These are phyloP conservation scores for Drosophila rellima DNA, from an alignment of 2,888 invertebrate genomes.

Conservation along the genomic window DNA sequence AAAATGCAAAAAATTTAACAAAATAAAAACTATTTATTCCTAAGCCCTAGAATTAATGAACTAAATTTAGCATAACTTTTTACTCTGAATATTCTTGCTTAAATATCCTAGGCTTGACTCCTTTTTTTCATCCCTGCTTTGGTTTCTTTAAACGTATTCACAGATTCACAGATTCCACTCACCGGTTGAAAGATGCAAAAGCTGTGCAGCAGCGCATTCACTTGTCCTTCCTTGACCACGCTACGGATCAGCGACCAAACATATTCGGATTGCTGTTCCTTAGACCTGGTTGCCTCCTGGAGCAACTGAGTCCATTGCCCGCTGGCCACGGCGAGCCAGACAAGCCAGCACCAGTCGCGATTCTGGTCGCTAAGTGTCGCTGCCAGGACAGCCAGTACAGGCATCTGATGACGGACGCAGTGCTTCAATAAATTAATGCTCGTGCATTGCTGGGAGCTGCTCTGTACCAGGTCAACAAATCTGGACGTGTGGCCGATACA, in stretches of 20 bases:
- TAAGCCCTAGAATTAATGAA: no score
- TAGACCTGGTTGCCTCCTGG: slow-evolving; percentile 23
- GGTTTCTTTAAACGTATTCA: no score
- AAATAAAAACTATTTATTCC: no score
- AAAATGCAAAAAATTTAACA: no score
- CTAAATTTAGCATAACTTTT: no score
- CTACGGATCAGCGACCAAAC: slow-evolving; percentile 78
- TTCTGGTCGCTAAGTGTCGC: slow-evolving; percentile 73
- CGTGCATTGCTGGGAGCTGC: slow-evolving; percentile 58
- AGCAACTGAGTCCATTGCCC: slow-evolving; percentile 76
- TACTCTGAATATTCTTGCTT: no score
- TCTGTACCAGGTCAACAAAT: slow-evolving; percentile 79
- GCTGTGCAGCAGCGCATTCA: slow-evolving; percentile 88
- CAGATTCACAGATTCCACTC: slow-evolving; percentile 83
- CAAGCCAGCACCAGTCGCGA: slow-evolving; percentile 84
- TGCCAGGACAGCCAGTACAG: slow-evolving; percentile 83
- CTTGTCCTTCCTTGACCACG: slow-evolving; percentile 87
- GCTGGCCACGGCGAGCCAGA: slow-evolving; percentile 83
- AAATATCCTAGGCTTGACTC: no score
- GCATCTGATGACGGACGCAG: slow-evolving; percentile 74
- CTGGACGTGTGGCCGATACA: slow-evolving; percentile 51
- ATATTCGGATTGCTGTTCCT: slow-evolving; percentile 62
- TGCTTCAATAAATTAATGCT: slow-evolving; percentile 82
- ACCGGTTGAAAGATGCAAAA: slow-evolving; percentile 91
- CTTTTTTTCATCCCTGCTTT: no score